A percentile compares a stretch with the other conserved stretches of the same genome.
phyloP scores from a whole-genome alignment of 2,113 vertebrate genomes.

The Stigmatopora argus region DNA sequence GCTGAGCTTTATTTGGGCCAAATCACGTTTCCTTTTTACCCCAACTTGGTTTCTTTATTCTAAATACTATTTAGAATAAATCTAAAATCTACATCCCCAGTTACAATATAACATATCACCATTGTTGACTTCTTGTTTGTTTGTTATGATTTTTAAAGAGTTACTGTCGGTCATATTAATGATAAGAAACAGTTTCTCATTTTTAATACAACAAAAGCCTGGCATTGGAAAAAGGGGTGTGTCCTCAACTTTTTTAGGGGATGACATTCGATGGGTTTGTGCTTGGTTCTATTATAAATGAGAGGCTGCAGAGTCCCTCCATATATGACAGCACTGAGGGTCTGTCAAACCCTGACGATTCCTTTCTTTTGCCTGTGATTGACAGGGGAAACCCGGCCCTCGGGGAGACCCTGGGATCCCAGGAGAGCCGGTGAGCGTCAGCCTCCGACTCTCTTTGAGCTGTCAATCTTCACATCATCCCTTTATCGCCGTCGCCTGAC shows the following conservation, averaged over 20 bases:
- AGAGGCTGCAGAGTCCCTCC: constrained; percentile 28
- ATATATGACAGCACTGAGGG: constrained; percentile 46
- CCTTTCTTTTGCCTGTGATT: constrained; percentile 54
- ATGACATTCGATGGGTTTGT: constrained; percentile 1
- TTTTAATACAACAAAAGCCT: background rate
- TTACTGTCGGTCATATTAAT: background rate
- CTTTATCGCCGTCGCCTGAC: constrained; percentile 52
- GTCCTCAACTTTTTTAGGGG: background rate
- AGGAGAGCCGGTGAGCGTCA: constrained; percentile 86
- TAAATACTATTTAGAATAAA: too few species aligned
- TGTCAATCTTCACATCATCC: constrained; percentile 57
- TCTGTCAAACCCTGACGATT: constrained; percentile 48
- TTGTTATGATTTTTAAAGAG: background rate
- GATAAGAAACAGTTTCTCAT: background rate
- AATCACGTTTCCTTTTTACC: too few species aligned
- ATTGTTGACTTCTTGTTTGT: background rate
- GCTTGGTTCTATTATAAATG: constrained; percentile 30
- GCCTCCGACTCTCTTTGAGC: constrained; percentile 56
- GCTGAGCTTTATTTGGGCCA: background rate
- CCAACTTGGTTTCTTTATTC: too few species aligned
- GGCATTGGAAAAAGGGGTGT: background rate
- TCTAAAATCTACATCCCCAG: too few species aligned
- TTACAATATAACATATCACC: too few species aligned
- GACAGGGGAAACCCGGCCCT: constrained; percentile 83
- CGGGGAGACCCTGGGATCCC: constrained; percentile 82